These are phyloP conservation scores for Apis laboriosa DNA, from an alignment of 1,140 invertebrate genomes.

Conservation along the genomic window DNA sequence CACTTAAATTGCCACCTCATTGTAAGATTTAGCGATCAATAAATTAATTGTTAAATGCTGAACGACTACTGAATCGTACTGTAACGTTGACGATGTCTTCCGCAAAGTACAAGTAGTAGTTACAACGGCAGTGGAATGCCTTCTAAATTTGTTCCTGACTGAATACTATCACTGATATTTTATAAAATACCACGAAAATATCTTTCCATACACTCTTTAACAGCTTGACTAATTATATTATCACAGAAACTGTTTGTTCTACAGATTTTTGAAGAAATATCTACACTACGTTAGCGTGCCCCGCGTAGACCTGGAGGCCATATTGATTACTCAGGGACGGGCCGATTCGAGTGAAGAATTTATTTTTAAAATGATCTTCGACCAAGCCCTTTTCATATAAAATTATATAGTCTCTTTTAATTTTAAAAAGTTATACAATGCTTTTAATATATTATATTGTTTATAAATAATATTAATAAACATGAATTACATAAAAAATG, in stretches of 20 bases:
- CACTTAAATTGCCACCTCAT: conserved; percentile 21
- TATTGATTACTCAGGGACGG: conserved; percentile 77
- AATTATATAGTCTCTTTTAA: conserved; percentile 21
- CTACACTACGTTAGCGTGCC: conserved; percentile 60
- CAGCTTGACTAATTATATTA: conserved; percentile 42
- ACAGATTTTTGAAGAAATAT: conserved; percentile 38
- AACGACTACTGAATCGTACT: conserved; percentile 7
- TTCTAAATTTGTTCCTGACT: conserved; percentile 40
- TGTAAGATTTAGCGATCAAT: background rate
- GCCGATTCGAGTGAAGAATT: conserved; percentile 68
- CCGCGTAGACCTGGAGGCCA: conserved; percentile 72
- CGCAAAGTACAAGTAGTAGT: conserved; percentile 22
- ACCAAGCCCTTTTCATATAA: conserved; percentile 21
- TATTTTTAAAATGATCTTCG: conserved; percentile 57
- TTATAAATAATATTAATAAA: background rate
- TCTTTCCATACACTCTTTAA: conserved; percentile 1
- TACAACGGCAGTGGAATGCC: conserved; percentile 1
- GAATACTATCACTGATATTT: conserved; percentile 21
- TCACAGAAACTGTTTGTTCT: conserved; percentile 36
- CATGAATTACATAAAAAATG: background rate
- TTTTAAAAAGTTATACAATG: background rate
- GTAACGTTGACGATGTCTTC: conserved; percentile 42
- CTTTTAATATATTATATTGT: background rate
- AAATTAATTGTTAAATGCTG: background rate
- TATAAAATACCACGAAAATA: conserved; percentile 27